These are phyloP conservation scores for Lepidochitona cinerea DNA, from an alignment of 2,888 invertebrate genomes.

Conservation along the genomic window DNA sequence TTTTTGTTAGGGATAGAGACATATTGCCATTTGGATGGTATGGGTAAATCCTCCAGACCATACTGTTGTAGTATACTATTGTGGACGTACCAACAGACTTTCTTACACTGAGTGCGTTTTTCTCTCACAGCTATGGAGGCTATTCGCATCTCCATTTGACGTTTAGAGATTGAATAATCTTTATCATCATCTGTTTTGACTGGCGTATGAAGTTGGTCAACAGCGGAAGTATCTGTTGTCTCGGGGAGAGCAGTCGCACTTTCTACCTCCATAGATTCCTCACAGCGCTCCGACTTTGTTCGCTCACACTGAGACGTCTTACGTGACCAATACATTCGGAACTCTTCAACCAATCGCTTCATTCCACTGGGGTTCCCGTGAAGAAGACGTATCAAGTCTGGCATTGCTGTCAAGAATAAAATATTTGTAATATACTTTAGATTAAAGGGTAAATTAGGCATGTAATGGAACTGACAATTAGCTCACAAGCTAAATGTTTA, in stretches of 20 bases:
- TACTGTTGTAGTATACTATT: constrained; percentile 75
- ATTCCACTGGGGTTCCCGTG: constrained; percentile 79
- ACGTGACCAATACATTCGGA: constrained; percentile 75
- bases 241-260: neutral
- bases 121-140: constrained; percentile 77
- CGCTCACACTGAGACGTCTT: constrained; percentile 46
- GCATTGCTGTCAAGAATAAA: constrained; percentile 73
- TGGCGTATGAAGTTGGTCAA: constrained; percentile 3
- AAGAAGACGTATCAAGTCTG: constrained; percentile 77
- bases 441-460: too few species aligned
- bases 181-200: constrained; percentile 12
- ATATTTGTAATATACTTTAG: neutral
- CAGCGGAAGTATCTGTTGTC: neutral
- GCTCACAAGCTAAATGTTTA: too few species aligned
- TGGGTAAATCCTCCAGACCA: constrained; percentile 71
- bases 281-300: neutral
- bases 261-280: constrained; percentile 28
- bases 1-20: neutral
- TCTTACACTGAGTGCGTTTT: constrained; percentile 74
- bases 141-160: constrained; percentile 70
- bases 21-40: neutral
- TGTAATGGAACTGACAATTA: too few species aligned
- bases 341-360: constrained; percentile 77
- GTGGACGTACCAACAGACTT: constrained; percentile 79
- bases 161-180: constrained; percentile 57